Evolutionary conservation across 2,888 invertebrate species (phyloP), one percentile per base, ranked within the genome.

Genomic region (Scaptomyza reducta): DNA sequence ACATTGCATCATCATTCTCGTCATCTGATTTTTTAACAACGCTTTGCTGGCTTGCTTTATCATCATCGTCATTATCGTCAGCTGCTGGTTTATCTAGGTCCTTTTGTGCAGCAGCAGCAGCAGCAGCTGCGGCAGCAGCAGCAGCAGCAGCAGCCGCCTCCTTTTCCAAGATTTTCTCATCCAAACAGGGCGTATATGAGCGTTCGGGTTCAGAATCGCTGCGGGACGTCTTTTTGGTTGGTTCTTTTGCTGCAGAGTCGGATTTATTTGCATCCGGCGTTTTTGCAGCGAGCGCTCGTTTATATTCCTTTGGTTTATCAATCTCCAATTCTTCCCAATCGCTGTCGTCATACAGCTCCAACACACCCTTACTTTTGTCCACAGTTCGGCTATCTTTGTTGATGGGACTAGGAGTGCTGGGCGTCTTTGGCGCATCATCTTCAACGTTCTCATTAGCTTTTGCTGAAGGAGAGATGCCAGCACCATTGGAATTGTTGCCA

Each of bases 111-210:
- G 22, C 22, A 22, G 22, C 22, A 22, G 22, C 22, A 2, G 47
- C 47, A 10, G 47, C 45, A 1, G 51, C 6, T 63, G 51, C 0
- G 14, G 16, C 18, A n/a, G n/a, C n/a, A 22, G 22, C 22, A 2
- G 22, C 22, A 22, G 49, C 49, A 10, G 49, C 46, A 1, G 16
- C 41, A 0, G 59, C 41, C 0, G 56, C 68, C 22, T 74, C 76
- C 25, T 90, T 87, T 35, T 87, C 90, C 33, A 89, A 86, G 27
- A 92, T 93, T 75, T 93, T 93, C 89, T 95, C 95, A 90, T 95
- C 95, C 56, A 95, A 92, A 77, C 95, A 95, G 0, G 95, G 95
- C 54, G 95, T 95, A 89, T 95, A 95, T 71, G 95, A 95, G 65
- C 95, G 92, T 90, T 95, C 95, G 86, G 94, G 94, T 76, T 94